Base-by-base conservation (phyloP, 23 tunicate genomes). In the Halocynthia roretzi region DNA sequence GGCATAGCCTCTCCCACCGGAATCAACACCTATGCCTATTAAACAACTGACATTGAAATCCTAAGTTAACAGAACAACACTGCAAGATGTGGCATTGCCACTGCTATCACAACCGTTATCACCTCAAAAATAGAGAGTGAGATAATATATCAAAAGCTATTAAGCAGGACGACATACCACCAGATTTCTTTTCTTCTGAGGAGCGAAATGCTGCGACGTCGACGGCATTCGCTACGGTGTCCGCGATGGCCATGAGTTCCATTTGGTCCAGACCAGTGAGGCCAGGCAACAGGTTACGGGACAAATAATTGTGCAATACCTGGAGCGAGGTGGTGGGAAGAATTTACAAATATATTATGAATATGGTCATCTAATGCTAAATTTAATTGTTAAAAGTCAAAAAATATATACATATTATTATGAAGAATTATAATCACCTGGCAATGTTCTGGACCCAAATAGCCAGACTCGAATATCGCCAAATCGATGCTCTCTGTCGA, bases 381-480 rank as follows among this genome's bases (percentile, higher is more conserved):
- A 58, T 1, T 15, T 58, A 58, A 2, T 58, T 58, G 17, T 15
- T 58, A 15, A 2, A 14, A 58, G 63, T 58, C 4, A 2, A 58
- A 14, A 1, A 58, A 4, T 58, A 15, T n/a, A 2, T 14, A 14
- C 17, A n/a, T 4, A 14, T 58, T 15, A 1, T 2, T 58, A 58
- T 58, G 4, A n/a, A 14, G 4, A 58, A 14, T 58, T 58, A 58
- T 58, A n/a, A 58, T 82, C 10, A 92, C 98, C 20, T 75, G 76
- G 64, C 92, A 92, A 61, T 92, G 98, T 68, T 92, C 98, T 70
- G 73, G 90, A 10, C 98, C 98, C 75, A 92, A 85, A 68, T 92
- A 92, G 60, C 81, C 76, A 44, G 87, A 80, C 58, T 82, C 86
- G 5, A 92, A 70, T 62, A 75, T 81, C 20, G 87, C 7, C 67